These are phyloP conservation scores for Microplitis mediator DNA, from an alignment of 1,140 invertebrate genomes.

Conservation along the genomic window DNA sequence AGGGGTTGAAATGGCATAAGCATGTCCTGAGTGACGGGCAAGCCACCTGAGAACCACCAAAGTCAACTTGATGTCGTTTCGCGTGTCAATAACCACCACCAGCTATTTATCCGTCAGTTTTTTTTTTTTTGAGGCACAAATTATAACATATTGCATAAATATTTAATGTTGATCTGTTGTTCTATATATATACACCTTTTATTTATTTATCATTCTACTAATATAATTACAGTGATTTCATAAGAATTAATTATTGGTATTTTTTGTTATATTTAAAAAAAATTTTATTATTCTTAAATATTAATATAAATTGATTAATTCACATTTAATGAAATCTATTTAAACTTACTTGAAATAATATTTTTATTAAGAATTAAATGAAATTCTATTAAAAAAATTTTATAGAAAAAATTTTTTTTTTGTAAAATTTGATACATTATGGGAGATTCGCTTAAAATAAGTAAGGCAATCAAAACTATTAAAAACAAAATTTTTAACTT, in stretches of 20 bases:
- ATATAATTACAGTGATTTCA: neutral
- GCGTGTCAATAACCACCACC: conserved; percentile 13
- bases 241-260: neutral
- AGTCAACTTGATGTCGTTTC: conserved; percentile 40
- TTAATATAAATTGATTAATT: too few relatives aligned
- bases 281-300: neutral
- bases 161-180: neutral
- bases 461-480: too few relatives aligned
- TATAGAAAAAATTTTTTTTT: too few relatives aligned
- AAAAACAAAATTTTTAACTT: too few relatives aligned
- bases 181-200: neutral
- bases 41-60: conserved; percentile 33
- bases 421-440: too few relatives aligned
- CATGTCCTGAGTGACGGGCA: conserved; percentile 13
- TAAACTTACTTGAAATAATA: too few relatives aligned
- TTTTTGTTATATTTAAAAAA: neutral
- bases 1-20: conserved; percentile 26
- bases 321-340: too few relatives aligned
- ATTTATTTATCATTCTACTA: neutral
- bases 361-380: too few relatives aligned
- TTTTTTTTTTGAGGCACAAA: neutral
- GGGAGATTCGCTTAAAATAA: too few relatives aligned
- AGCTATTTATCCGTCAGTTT: neutral
- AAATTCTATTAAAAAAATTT: too few relatives aligned
- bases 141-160: neutral